A percentile compares a stretch with the other conserved stretches of the same genome.
phyloP scores from a whole-genome alignment of 2,888 invertebrate genomes.

The Stegophylla sp. region DNA sequence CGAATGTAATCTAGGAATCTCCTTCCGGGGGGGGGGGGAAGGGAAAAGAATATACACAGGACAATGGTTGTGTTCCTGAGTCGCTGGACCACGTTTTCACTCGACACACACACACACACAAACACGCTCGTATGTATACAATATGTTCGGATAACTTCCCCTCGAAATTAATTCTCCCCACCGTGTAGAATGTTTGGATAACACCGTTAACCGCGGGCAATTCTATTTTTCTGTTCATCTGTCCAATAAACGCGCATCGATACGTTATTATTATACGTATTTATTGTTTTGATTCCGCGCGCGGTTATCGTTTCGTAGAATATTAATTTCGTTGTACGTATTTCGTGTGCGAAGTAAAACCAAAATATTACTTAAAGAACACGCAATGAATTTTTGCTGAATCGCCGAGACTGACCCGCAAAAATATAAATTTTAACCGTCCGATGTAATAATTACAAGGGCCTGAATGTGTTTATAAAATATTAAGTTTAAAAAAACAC shows the following conservation, averaged over 20 bases:
- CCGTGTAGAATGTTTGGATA: slow-evolving; percentile 15
- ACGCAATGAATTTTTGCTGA: too few species aligned
- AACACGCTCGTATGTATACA: not conserved
- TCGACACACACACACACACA: not conserved
- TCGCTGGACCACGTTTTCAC: slow-evolving; percentile 1
- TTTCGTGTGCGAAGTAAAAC: too few species aligned
- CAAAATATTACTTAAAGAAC: too few species aligned
- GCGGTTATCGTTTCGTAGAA: too few species aligned
- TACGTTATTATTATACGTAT: slow-evolving; percentile 13
- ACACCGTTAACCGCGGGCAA: not conserved
- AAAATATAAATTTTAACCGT: too few species aligned
- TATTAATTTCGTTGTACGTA: too few species aligned
- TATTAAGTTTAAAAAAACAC: too few species aligned
- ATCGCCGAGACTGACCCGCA: too few species aligned
- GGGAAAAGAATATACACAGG: not conserved
- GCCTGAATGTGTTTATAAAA: too few species aligned
- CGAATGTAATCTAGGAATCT: slow-evolving; percentile 15
- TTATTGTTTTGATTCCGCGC: not conserved
- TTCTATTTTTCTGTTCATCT: slow-evolving; percentile 2
- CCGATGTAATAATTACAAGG: too few species aligned
- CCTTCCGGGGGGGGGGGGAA: not conserved
- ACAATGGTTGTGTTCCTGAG: slow-evolving; percentile 5
- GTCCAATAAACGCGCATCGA: slow-evolving; percentile 6
- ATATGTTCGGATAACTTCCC: slow-evolving; percentile 8
- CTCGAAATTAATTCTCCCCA: slow-evolving; percentile 11